Evolutionary conservation across 2,888 invertebrate species (phyloP), one percentile per base, ranked within the genome.

Genomic region (Agrochola litura): DNA sequence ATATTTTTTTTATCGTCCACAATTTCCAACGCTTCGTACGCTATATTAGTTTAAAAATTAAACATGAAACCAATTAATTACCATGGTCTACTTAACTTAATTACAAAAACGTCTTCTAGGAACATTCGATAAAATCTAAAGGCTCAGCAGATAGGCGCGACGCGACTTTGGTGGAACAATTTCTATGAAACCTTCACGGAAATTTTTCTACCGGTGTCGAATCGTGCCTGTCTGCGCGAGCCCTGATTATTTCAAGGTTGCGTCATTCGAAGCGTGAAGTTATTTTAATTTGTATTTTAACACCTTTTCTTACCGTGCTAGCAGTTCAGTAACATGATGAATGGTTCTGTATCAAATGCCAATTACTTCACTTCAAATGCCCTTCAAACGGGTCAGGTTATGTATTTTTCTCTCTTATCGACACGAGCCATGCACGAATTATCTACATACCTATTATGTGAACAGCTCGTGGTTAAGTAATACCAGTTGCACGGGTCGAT

Each of bases 211-310:
- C 37, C 37, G 37, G 37, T 37, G 37, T 37, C 37, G 37, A 3
- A 4, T 37, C 37, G 37, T 4, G 37, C 4, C 3, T 37, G 37
- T 37, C 37, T 37, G 37, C 37, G 5, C 4, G 5, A 37, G 37
- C 4, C 37, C 3, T 37, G 56, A 52, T 54, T 68, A 10, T 25
- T 66, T 81, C 77, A 81, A 76, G 76, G 69, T 61, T 70, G n/a
- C 25, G 0, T 5, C 25, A 19, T 5, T 16, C 2, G 43, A 60
- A 46, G 46, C 52, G 14, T 4, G 41, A 60, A 79, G 65, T 46
- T 64, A 78, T 78, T 78, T 78, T 72, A 72, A 64, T 65, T 58
- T 64, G 19, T 14, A 64, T 58, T 71, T 72, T 79, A 22, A 65
- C 79, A 77, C 49, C 14, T 41, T 65, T 64, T 25, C 49, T 54